phyloP scores from a whole-genome alignment of 2,888 invertebrate species.

The Xanthorhoe designata region DNA sequence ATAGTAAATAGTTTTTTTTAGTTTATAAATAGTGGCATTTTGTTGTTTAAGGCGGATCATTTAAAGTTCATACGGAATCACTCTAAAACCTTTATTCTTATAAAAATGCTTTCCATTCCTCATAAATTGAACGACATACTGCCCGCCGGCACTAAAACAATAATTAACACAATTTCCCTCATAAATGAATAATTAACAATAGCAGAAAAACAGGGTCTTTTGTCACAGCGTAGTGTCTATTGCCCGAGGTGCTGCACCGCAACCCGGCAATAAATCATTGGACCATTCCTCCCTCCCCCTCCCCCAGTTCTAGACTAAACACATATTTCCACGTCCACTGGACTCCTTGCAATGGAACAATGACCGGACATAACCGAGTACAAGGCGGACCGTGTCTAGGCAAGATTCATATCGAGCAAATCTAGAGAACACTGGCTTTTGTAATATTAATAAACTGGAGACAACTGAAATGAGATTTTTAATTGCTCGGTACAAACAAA shows the following conservation, averaged over 20 bases:
- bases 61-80: not conserved
- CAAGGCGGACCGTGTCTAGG: conserved; percentile 44
- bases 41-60: too few relatives aligned
- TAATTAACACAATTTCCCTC: conserved; percentile 3
- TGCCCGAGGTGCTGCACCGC: conserved; percentile 43
- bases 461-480: conserved; percentile 19
- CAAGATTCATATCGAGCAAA: conserved; percentile 33
- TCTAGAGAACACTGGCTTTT: conserved; percentile 24
- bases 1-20: too few relatives aligned
- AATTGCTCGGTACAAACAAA: conserved; percentile 12
- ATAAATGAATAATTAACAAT: conserved; percentile 34
- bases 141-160: not conserved
- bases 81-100: not conserved
- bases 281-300: conserved; percentile 34
- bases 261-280: conserved; percentile 61
- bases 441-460: conserved; percentile 21
- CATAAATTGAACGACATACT: not conserved
- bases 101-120: not conserved
- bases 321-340: conserved; percentile 63
- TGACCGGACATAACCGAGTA: conserved; percentile 52
- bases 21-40: too few relatives aligned
- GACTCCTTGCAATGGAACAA: conserved; percentile 57
- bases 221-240: conserved; percentile 41
- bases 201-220: conserved; percentile 35
- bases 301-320: conserved; percentile 43